A percentile compares a stretch with the other conserved stretches of the same genome.
These are phyloP conservation scores for Polypedilum pembai DNA, from an alignment of 1,140 invertebrate species.

Conservation along the genomic window DNA sequence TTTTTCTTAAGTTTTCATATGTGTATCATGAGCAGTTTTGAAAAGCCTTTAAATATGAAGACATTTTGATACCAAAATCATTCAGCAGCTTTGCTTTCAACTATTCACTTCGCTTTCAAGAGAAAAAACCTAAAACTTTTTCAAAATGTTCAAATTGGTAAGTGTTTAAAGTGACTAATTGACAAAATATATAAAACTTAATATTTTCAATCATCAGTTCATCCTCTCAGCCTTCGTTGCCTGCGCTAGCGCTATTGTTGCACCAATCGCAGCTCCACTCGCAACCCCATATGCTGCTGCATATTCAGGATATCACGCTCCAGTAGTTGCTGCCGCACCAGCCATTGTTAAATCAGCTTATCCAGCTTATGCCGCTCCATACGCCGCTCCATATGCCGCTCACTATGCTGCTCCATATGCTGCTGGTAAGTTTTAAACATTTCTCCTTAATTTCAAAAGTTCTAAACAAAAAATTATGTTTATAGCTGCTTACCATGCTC, in stretches of 20 bases:
- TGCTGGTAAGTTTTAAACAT: neutral
- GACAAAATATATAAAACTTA: neutral
- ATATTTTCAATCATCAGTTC: constrained; percentile 1
- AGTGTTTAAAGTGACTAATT: neutral
- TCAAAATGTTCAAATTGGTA: constrained; percentile 26
- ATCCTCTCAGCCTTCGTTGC: constrained; percentile 21
- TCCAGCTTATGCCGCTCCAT: constrained; percentile 29
- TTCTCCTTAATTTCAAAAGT: neutral
- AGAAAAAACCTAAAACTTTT: neutral
- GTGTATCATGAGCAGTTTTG: constrained; percentile 9
- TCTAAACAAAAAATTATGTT: neutral
- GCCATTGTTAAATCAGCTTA: constrained; percentile 32
- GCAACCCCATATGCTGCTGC: neutral
- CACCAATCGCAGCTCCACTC: neutral
- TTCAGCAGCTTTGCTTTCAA: neutral
- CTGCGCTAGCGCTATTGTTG: neutral
- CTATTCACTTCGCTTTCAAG: neutral
- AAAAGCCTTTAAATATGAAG: constrained; percentile 7
- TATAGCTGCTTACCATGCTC: constrained; percentile 32
- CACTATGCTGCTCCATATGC: neutral
- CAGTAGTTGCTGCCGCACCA: neutral
- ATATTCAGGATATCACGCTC: neutral
- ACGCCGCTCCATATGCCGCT: neutral
- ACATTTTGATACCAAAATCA: constrained; percentile 7
- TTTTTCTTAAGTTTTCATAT: neutral